A percentile compares a stretch with the other conserved stretches of the same genome.
These are phyloP conservation scores for Fundulus diaphanus DNA, from an alignment of 2,797 vertebrate species.

Conservation along the genomic window DNA sequence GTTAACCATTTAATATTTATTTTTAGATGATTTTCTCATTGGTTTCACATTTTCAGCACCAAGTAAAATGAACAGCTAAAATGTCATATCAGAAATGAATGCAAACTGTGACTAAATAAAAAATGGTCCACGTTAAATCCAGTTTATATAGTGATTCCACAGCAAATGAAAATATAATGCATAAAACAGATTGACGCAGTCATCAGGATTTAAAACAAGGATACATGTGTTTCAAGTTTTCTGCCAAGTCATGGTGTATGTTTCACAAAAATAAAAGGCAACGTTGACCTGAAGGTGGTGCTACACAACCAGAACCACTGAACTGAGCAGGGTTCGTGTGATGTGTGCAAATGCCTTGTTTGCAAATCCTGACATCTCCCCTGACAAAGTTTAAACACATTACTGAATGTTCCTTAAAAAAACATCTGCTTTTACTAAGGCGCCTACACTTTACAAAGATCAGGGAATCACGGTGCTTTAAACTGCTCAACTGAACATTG, in stretches of 20 bases:
- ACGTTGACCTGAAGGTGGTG: constrained; percentile 11
- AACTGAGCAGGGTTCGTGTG: constrained; percentile 3
- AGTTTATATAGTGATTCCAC: not conserved
- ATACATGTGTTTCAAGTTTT: not conserved
- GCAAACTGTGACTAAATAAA: not conserved
- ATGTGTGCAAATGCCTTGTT: not conserved
- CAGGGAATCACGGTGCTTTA: not conserved
- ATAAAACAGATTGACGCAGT: not conserved
- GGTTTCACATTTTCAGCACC: not conserved
- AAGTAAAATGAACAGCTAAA: not conserved
- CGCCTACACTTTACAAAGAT: not conserved
- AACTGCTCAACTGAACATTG: not conserved
- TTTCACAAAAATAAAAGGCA: not conserved
- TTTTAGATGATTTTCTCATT: not conserved
- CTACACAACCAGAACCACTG: not conserved
- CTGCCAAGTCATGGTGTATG: not conserved
- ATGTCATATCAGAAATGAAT: not conserved
- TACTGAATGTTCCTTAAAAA: not conserved
- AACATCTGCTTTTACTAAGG: not conserved
- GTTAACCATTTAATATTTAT: not conserved
- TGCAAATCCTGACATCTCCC: not conserved
- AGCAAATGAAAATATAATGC: not conserved
- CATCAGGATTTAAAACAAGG: not conserved
- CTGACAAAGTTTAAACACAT: not conserved
- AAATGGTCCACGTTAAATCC: not conserved